phyloP scores from a whole-genome alignment of 2,113 vertebrate genomes.

The Neopipo cinnamomea region DNA sequence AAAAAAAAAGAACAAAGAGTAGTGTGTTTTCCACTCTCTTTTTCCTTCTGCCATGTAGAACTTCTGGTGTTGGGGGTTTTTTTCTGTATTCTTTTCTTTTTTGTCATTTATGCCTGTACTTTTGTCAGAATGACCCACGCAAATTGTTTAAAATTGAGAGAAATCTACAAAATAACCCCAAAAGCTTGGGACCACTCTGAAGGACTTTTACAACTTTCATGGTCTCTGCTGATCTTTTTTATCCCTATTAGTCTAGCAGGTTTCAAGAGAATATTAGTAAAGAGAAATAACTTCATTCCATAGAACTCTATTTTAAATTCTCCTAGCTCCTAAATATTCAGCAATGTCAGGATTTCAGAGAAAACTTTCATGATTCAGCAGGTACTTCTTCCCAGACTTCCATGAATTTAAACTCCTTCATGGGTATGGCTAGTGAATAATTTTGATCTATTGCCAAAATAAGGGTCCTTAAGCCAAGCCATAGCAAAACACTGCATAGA shows the following conservation, averaged over 20 bases:
- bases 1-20: rapidly evolving
- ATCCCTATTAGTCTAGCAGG: not conserved
- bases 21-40: not conserved
- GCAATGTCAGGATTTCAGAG: not conserved
- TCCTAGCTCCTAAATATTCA: not conserved
- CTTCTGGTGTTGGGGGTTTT: rapidly evolving
- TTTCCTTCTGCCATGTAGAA: not conserved
- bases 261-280: not conserved
- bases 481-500: not conserved
- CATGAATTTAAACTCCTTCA: not conserved
- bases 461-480: not conserved
- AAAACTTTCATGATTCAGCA: not conserved
- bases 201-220: not conserved
- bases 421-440: not conserved
- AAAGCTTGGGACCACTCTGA: not conserved
- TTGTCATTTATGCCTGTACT: not conserved
- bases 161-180: not conserved
- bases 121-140: not conserved
- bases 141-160: not conserved
- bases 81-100: too few species aligned
- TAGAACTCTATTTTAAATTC: not conserved
- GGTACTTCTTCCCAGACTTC: not conserved
- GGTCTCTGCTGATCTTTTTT: not conserved
- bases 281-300: not conserved
- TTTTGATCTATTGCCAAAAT: not conserved